Conservation (phyloP, 2,888 invertebrate genomes). For the Drosophila paramelanica region DNA sequence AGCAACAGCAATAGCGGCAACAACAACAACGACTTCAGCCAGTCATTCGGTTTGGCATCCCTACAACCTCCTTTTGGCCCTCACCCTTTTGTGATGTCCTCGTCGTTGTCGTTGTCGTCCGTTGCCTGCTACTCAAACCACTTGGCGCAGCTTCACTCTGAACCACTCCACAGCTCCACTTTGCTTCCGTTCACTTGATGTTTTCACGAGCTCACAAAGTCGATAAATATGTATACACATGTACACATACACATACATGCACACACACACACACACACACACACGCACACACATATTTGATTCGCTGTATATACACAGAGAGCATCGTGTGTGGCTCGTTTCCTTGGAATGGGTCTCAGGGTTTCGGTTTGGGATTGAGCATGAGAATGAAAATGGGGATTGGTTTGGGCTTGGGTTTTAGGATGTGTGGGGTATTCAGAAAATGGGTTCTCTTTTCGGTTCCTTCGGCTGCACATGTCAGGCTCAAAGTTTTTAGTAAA, state of each 20-base stretch:
- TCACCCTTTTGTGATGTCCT: slow-evolving; percentile 27
- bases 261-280: slow-evolving; percentile 3
- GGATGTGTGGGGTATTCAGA: not conserved
- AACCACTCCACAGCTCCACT: slow-evolving; percentile 43
- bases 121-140: slow-evolving; percentile 68
- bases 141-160: slow-evolving; percentile 47
- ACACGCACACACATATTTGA: slow-evolving; percentile 3
- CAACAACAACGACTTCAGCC: slow-evolving; percentile 36
- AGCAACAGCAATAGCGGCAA: slow-evolving; percentile 41
- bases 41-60: slow-evolving; percentile 37
- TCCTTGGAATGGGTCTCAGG: slow-evolving; percentile 25
- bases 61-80: not conserved
- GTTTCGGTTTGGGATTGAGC: slow-evolving; percentile 32
- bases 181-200: slow-evolving; percentile 78
- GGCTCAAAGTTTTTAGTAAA: slow-evolving; percentile 62
- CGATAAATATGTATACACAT: slow-evolving; percentile 77
- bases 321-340: slow-evolving; percentile 28
- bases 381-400: slow-evolving; percentile 14
- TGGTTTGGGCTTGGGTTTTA: slow-evolving; percentile 1
- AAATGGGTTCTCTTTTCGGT: slow-evolving; percentile 9
- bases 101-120: slow-evolving; percentile 46
- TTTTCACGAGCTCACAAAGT: slow-evolving; percentile 80
- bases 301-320: slow-evolving; percentile 27
- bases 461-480: slow-evolving; percentile 72
- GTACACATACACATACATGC: slow-evolving; percentile 31